Percentiles rank a stretch among this genome's conserved stretches.
Conservation (phyloP, 2,888 invertebrate species). For the Carpatolechia fugitivella region DNA sequence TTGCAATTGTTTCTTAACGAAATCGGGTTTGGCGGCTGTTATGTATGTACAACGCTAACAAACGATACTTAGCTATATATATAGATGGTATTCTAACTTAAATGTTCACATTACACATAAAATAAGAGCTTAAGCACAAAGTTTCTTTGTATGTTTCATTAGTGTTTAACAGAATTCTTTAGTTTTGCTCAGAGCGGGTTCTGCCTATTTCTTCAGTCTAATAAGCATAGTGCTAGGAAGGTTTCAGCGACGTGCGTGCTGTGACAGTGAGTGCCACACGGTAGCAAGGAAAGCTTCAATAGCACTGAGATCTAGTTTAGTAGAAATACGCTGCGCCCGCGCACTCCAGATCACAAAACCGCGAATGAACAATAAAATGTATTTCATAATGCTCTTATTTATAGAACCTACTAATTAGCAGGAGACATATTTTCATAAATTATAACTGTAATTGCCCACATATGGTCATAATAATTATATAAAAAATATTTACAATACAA, state of each 20-base stretch:
- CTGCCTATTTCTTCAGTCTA: constrained; percentile 3
- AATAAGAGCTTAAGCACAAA: constrained; percentile 8
- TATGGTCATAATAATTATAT: constrained; percentile 34
- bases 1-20: not conserved
- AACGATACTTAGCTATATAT: constrained; percentile 7
- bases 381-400: constrained; percentile 13
- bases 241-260: not conserved
- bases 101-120: constrained; percentile 10
- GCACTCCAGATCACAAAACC: not conserved
- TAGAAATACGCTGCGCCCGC: constrained; percentile 5
- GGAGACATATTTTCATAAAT: constrained; percentile 76
- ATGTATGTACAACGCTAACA: constrained; percentile 13
- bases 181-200: not conserved
- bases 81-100: not conserved
- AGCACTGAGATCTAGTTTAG: constrained; percentile 9
- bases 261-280: not conserved
- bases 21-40: constrained; percentile 4
- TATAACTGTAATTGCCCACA: constrained; percentile 67
- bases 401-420: constrained; percentile 35
- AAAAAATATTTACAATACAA: constrained; percentile 27
- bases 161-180: not conserved
- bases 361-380: not conserved
- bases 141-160: constrained; percentile 2
- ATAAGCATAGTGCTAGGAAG: constrained; percentile 1
- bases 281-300: not conserved